Conservation (phyloP, 2,888 invertebrate species). For the Carterocephalus palaemon region DNA sequence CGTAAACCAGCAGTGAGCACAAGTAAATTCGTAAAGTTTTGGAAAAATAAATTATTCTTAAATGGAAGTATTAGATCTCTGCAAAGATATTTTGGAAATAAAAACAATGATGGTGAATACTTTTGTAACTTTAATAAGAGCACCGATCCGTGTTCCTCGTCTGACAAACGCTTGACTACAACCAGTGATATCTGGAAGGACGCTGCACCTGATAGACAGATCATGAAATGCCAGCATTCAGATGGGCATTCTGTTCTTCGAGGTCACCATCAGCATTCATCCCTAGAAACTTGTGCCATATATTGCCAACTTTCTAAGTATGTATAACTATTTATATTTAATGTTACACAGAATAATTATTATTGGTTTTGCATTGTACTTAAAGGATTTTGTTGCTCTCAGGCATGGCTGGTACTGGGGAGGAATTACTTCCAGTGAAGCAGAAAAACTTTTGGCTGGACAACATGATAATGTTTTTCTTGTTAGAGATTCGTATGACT, state of each 20-base stretch:
- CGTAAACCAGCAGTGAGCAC: slow-evolving; percentile 58
- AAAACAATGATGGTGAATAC: slow-evolving; percentile 54
- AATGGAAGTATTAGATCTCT: slow-evolving; percentile 68
- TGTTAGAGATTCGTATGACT: slow-evolving; percentile 85
- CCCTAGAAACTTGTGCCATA: slow-evolving; percentile 69
- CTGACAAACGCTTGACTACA: slow-evolving; percentile 28
- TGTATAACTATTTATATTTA: no score
- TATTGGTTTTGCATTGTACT: no score
- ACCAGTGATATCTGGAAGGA: slow-evolving; percentile 53
- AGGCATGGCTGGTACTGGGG: slow-evolving; percentile 88
- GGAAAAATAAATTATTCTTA: slow-evolving; percentile 70
- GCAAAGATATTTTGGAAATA: slow-evolving; percentile 67
- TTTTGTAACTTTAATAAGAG: slow-evolving; percentile 20
- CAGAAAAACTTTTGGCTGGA: slow-evolving; percentile 82
- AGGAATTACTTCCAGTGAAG: slow-evolving; percentile 84
- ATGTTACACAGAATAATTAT: no score
- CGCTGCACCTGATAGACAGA: slow-evolving; percentile 48
- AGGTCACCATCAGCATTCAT: slow-evolving; percentile 68
- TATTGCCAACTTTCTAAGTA: slow-evolving; percentile 73
- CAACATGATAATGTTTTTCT: slow-evolving; percentile 87
- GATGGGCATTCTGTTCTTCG: slow-evolving; percentile 67
- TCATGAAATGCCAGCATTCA: slow-evolving; percentile 63
- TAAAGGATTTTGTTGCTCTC: slow-evolving; percentile 40
- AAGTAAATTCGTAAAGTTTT: slow-evolving; percentile 70
- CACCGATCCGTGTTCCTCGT: slow-evolving; percentile 52